Percentiles rank a stretch among this genome's conserved stretches.
phyloP scores from a whole-genome alignment of 2,888 invertebrate genomes.

The Ptychoptera albimana region DNA sequence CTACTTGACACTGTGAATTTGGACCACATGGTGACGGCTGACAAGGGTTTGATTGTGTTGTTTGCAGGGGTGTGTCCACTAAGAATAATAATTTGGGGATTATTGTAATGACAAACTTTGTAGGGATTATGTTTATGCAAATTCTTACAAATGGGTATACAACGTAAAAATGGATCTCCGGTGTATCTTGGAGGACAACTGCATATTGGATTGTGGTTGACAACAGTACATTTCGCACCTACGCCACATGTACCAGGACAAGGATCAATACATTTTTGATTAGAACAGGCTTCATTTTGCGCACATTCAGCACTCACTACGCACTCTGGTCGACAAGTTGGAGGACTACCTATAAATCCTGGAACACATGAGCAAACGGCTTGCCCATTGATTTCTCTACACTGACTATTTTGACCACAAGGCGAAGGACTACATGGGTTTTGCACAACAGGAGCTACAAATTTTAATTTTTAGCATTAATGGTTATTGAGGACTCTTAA shows the following conservation, averaged over 20 bases:
- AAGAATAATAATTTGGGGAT: background rate
- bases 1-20: constrained; percentile 46
- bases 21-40: constrained; percentile 54
- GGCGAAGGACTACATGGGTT: constrained; percentile 47
- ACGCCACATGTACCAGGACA: constrained; percentile 60
- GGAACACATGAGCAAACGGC: constrained; percentile 57
- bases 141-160: constrained; percentile 35
- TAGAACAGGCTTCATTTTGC: constrained; percentile 51
- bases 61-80: constrained; percentile 17
- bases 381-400: constrained; percentile 44
- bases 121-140: constrained; percentile 5
- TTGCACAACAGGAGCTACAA: constrained; percentile 27
- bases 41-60: constrained; percentile 33
- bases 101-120: background rate
- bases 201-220: constrained; percentile 60
- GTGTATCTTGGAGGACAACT: constrained; percentile 44
- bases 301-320: constrained; percentile 56
- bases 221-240: constrained; percentile 52
- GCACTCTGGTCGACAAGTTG: constrained; percentile 59
- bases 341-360: constrained; percentile 50
- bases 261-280: constrained; percentile 61
- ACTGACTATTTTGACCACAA: constrained; percentile 55
- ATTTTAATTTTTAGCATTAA: background rate
- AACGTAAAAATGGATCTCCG: constrained; percentile 58
- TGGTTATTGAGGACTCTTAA: background rate